phyloP scores from a whole-genome alignment of 2,113 vertebrate genomes.

The Lepisosteus oculatus region DNA sequence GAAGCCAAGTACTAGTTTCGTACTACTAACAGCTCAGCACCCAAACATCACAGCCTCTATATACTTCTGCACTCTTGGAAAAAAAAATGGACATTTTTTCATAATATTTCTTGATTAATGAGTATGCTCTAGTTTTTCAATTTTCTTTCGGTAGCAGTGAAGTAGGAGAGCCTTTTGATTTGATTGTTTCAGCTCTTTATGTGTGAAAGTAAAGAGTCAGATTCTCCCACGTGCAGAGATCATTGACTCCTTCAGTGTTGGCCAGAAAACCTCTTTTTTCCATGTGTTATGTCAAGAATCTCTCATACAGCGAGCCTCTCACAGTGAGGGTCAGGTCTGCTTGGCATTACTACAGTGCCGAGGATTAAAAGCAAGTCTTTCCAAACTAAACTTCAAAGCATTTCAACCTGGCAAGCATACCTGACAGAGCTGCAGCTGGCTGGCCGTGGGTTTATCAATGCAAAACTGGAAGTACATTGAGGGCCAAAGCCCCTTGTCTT shows the following conservation, averaged over 20 bases:
- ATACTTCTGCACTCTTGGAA: no score
- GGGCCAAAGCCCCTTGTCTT: not conserved
- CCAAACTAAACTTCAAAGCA: not conserved
- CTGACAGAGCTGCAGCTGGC: not conserved
- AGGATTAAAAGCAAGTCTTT: not conserved
- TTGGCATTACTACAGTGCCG: not conserved
- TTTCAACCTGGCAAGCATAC: not conserved
- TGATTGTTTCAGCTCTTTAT: no score
- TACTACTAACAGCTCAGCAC: no score
- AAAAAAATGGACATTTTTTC: no score
- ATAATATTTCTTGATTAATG: no score
- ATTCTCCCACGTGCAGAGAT: not conserved
- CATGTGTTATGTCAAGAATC: not conserved
- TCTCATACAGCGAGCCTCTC: not conserved
- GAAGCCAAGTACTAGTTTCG: no score
- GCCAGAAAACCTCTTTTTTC: not conserved
- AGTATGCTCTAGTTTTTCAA: no score
- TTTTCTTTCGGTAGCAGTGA: no score
- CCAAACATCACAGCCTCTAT: no score
- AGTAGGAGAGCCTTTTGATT: no score
- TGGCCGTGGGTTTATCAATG: not conserved
- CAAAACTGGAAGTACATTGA: not conserved
- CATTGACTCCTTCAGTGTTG: not conserved
- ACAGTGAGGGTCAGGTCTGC: not conserved
- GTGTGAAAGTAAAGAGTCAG: not conserved